These are phyloP conservation scores for Lasioglossum figueresi DNA, from an alignment of 2,888 invertebrate species.

Conservation along the genomic window DNA sequence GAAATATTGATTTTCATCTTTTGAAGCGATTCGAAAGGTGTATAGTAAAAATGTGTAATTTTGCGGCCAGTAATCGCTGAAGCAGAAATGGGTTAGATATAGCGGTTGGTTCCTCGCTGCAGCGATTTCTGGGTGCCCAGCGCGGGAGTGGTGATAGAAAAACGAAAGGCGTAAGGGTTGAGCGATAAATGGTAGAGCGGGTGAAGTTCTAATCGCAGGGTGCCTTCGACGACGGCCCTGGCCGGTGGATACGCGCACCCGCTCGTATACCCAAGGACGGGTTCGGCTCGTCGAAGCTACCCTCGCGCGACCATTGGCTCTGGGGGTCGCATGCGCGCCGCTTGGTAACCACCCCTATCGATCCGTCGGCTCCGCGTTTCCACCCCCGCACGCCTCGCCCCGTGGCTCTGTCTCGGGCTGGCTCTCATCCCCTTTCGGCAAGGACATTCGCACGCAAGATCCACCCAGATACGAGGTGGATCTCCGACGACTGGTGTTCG, in stretches of 20 bases:
- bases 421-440: slow-evolving; percentile 53
- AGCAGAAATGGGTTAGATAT: background rate
- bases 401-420: slow-evolving; percentile 34
- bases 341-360: slow-evolving; percentile 77
- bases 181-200: background rate
- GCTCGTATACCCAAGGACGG: slow-evolving; percentile 62
- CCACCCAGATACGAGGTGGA: slow-evolving; percentile 76
- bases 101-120: background rate
- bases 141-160: background rate
- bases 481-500: slow-evolving; percentile 64
- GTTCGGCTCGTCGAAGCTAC: slow-evolving; percentile 74
- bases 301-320: slow-evolving; percentile 77
- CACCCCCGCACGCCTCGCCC: slow-evolving; percentile 26
- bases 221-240: slow-evolving; percentile 75
- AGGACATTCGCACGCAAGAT: slow-evolving; percentile 80
- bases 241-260: slow-evolving; percentile 56
- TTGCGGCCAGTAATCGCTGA: background rate
- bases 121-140: background rate
- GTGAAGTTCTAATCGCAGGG: slow-evolving; percentile 48
- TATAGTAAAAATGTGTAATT: background rate
- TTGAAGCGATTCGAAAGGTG: background rate
- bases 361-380: slow-evolving; percentile 68
- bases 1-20: background rate
- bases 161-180: slow-evolving; percentile 18
- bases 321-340: slow-evolving; percentile 77